A percentile compares a stretch with the other conserved stretches of the same genome.
phyloP scores from a whole-genome alignment of 1,140 invertebrate genomes.

The Diachasmimorpha longicaudata region DNA sequence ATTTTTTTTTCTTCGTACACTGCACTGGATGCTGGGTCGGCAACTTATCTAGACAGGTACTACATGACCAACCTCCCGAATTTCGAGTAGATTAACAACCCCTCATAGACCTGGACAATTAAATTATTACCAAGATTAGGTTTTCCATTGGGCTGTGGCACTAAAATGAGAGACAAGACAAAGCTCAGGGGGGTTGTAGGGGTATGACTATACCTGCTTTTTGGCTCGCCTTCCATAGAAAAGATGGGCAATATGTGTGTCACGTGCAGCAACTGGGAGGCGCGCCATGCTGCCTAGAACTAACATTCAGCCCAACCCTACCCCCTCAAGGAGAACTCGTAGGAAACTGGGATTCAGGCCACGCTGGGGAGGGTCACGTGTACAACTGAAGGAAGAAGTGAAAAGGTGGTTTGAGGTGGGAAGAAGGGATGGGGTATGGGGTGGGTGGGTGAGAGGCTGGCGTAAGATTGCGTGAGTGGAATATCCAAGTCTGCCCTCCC shows the following conservation, averaged over 20 bases:
- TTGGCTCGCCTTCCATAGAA: slow-evolving; percentile 28
- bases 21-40: no score
- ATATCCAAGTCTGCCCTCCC: slow-evolving; percentile 31
- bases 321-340: background rate
- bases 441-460: slow-evolving; percentile 11
- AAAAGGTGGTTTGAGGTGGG: slow-evolving; percentile 1
- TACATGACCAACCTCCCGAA: no score
- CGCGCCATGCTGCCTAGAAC: slow-evolving; percentile 1
- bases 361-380: slow-evolving; percentile 35
- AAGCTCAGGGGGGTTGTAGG: background rate
- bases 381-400: slow-evolving; percentile 21
- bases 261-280: slow-evolving; percentile 35
- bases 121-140: slow-evolving; percentile 31
- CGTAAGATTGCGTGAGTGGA: slow-evolving; percentile 37
- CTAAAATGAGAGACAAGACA: background rate
- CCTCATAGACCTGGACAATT: background rate
- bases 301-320: slow-evolving; percentile 13
- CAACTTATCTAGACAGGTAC: no score
- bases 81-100: no score
- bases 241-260: slow-evolving; percentile 47
- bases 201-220: slow-evolving; percentile 21
- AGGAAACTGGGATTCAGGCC: slow-evolving; percentile 5
- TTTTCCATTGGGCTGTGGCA: slow-evolving; percentile 27
- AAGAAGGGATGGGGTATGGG: background rate
- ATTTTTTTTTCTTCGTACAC: no score